Conservation (phyloP, 2,888 invertebrate genomes). For the Heliconius aoede region DNA sequence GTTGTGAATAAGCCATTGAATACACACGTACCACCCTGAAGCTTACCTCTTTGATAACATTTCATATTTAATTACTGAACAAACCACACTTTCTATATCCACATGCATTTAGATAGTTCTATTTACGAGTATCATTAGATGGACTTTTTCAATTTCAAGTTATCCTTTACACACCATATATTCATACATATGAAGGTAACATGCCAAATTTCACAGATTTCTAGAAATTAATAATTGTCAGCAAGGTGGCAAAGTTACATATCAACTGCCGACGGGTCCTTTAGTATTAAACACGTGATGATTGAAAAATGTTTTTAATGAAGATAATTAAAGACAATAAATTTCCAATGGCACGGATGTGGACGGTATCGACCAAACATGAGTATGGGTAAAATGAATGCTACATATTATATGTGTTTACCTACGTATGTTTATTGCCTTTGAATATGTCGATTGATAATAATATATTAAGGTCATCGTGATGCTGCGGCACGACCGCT, state of each 20-base stretch:
- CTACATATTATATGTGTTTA: background rate
- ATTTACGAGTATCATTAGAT: background rate
- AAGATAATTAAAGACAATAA: constrained; percentile 32
- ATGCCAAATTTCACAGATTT: no score
- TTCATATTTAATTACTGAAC: background rate
- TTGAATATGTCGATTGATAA: background rate
- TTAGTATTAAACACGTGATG: no score
- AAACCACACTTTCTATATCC: background rate
- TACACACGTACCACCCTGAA: constrained; percentile 3
- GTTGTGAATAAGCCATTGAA: constrained; percentile 48
- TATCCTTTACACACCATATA: no score
- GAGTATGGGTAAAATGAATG: constrained; percentile 47
- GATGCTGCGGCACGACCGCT: background rate
- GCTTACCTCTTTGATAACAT: constrained; percentile 13
- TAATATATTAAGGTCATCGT: no score
- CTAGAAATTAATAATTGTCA: no score
- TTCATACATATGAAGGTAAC: no score
- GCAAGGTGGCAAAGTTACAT: no score
- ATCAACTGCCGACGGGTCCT: no score
- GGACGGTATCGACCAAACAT: constrained; percentile 72
- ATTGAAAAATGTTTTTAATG: no score
- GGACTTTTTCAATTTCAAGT: no score
- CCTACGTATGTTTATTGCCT: background rate
- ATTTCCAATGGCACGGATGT: constrained; percentile 61
- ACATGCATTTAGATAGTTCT: background rate